phyloP scores from a whole-genome alignment of 2,113 vertebrate species.

The Saguinus imperator region DNA sequence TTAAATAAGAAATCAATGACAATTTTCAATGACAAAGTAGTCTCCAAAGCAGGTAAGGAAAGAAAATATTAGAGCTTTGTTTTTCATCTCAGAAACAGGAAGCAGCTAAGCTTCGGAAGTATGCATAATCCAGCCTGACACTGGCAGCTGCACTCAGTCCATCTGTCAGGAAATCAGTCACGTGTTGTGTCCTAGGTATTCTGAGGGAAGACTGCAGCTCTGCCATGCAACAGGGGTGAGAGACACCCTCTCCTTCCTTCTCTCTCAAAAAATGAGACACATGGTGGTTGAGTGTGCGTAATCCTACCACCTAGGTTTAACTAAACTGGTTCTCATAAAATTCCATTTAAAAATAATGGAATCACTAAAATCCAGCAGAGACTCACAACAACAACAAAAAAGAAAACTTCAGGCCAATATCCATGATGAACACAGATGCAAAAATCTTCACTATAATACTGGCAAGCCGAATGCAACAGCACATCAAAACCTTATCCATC shows the following conservation, averaged over 20 bases:
- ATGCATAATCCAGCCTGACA: not conserved
- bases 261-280: not conserved
- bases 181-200: not conserved
- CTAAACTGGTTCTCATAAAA: not conserved
- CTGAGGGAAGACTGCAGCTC: not conserved
- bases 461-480: too few species aligned
- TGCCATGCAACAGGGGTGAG: not conserved
- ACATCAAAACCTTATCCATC: too few species aligned
- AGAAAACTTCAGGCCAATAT: too few species aligned
- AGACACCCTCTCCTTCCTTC: not conserved
- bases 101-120: not conserved
- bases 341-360: conserved; percentile 19
- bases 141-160: not conserved
- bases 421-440: too few species aligned
- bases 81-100: not conserved
- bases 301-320: not conserved
- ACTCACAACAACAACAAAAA: too few species aligned
- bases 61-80: not conserved
- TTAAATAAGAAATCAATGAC: not conserved
- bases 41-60: not conserved
- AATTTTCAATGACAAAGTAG: not conserved
- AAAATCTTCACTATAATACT: too few species aligned
- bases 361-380: not conserved
- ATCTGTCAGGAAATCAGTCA: not conserved
- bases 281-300: not conserved